A percentile compares a stretch with the other conserved stretches of the same genome.
Conservation (phyloP, 2,797 vertebrate genomes). For the Petrocephalus sullivani region DNA sequence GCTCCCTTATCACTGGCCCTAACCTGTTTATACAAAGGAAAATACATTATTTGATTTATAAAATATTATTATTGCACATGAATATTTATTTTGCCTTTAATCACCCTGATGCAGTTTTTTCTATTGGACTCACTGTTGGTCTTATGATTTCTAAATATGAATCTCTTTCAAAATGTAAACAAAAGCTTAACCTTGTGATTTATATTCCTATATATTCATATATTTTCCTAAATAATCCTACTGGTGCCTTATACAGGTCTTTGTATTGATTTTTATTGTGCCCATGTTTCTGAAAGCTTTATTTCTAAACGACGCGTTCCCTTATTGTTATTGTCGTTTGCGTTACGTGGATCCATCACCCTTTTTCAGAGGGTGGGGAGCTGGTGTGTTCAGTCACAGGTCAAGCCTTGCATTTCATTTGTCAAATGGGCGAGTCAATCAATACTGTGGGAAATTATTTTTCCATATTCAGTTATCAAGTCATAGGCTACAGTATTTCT, state of each 20-base stretch:
- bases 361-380: not conserved
- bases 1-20: not conserved
- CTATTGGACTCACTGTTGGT: not conserved
- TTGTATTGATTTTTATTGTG: not conserved
- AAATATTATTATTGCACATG: not conserved
- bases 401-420: constrained; percentile 54
- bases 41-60: not conserved
- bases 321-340: not conserved
- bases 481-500: constrained; percentile 81
- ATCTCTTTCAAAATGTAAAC: not conserved
- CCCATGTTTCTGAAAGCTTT: not conserved
- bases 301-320: not conserved
- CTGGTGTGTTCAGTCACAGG: constrained; percentile 24
- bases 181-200: not conserved
- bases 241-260: not conserved
- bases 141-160: not conserved
- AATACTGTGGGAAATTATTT: constrained; percentile 67
- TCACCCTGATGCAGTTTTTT: not conserved
- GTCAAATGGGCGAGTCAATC: constrained; percentile 63
- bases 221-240: not conserved
- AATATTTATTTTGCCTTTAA: not conserved
- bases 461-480: constrained; percentile 69
- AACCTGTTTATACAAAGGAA: not conserved
- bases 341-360: not conserved
- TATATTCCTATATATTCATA: not conserved